Conservation (phyloP, 2,888 invertebrate genomes). For the Therioaphis trifolii region DNA sequence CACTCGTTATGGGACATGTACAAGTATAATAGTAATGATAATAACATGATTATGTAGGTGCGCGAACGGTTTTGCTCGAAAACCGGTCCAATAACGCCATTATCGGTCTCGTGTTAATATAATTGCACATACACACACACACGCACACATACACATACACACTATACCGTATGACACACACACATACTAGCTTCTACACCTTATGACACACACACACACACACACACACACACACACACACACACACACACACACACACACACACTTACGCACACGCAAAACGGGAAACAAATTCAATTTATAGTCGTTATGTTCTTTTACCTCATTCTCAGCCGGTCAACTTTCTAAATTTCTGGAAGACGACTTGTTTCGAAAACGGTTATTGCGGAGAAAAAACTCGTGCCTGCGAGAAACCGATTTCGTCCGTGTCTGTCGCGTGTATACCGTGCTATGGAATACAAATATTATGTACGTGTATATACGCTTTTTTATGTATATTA, state of each 20-base stretch:
- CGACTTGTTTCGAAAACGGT: constrained; percentile 41
- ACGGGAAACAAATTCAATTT: neutral
- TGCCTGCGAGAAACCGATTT: constrained; percentile 19
- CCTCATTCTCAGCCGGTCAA: neutral
- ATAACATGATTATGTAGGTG: neutral
- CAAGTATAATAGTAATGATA: neutral
- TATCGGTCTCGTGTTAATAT: neutral
- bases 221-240: too few relatives aligned
- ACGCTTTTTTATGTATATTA: too few relatives aligned
- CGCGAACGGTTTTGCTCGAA: too few relatives aligned
- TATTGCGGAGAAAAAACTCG: constrained; percentile 8
- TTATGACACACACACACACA: neutral
- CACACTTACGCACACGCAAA: neutral
- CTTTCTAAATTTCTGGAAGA: constrained; percentile 56
- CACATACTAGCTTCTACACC: too few relatives aligned
- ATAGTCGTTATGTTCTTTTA: neutral
- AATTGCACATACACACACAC: too few relatives aligned
- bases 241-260: too few relatives aligned
- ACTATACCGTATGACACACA: neutral
- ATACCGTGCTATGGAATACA: too few relatives aligned
- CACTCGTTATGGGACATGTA: neutral
- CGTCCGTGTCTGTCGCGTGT: too few relatives aligned
- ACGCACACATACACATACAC: too few relatives aligned
- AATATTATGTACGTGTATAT: too few relatives aligned
- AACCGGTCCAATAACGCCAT: constrained; percentile 2